Evolutionary conservation across 2,113 vertebrate genomes (phyloP), one percentile per base, ranked within the genome.

Genomic region (Hydrochoerus hydrochaeris): DNA sequence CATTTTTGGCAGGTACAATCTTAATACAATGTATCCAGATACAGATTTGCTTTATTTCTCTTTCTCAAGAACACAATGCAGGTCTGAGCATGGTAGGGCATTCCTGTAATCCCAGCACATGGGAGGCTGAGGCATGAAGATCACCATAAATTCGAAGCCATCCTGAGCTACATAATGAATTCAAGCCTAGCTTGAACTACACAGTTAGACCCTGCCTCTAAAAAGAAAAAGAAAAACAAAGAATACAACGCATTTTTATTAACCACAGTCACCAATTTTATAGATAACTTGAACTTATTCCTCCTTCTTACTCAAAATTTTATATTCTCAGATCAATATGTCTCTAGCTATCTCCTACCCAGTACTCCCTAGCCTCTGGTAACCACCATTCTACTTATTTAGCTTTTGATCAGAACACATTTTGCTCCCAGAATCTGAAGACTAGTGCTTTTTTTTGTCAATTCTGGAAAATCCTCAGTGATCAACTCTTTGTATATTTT

Each of bases 391-490:
- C 71, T 28, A 38, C 35, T 60, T 11, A 63, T 44, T 89, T 38
- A 35, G 89, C 57, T 95, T 60, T 71, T 62, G 30, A 65, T 93
- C 67, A 62, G 67, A 77, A 93, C 20, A 52, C 20, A 19, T 20
- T 85, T 87, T 92, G 62, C 41, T 90, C 92, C 46, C 44, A 52
- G 49, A 60, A n/a, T 63, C 32, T 91, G 54, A 93, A 60, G 30
- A 69, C 26, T 52, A 24, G 14, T 81, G 62, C 6, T 22, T 65
- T 84, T 84, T 62, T 19, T 38, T 8, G 52, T 52, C 26, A n/a
- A 10, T 54, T 75, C 81, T 78, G 38, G 60, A 83, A 96, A 58
- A 91, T 83, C 54, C 73, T 97, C 85, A 46, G 57, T 81, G 75
- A n/a, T 24, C 32, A 44, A 65, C n/a, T 57, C 52, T 89, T 28